These are phyloP conservation scores for Drosophila pachea DNA, from an alignment of 1,140 invertebrate species.

Conservation along the genomic window DNA sequence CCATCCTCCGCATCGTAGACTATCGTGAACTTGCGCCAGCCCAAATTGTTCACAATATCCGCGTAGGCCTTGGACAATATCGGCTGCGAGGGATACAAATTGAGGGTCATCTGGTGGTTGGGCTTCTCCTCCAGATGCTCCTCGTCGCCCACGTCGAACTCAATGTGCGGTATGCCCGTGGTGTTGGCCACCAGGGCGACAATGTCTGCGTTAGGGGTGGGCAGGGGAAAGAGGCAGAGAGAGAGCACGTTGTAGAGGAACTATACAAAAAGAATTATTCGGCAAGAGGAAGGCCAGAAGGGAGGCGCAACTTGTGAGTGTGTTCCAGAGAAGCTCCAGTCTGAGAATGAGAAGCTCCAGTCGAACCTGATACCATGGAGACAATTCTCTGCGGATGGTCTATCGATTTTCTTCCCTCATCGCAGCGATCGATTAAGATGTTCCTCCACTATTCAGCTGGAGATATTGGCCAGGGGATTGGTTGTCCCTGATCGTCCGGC, in stretches of 20 bases:
- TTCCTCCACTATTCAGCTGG: no score
- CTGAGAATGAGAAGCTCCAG: no score
- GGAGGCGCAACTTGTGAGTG: no score
- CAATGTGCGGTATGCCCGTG: slow-evolving; percentile 84
- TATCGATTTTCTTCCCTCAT: no score
- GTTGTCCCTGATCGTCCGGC: no score
- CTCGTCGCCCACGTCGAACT: slow-evolving; percentile 82
- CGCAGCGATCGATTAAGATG: no score
- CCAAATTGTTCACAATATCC: slow-evolving; percentile 85
- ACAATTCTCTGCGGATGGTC: no score
- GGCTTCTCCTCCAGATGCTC: slow-evolving; percentile 78
- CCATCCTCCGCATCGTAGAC: slow-evolving; percentile 89
- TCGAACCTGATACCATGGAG: no score
- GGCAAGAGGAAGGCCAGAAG: no score
- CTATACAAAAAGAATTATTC: neutral
- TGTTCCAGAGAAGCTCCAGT: no score
- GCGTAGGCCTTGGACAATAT: slow-evolving; percentile 85
- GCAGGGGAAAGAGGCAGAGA: neutral
- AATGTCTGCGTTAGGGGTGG: slow-evolving; percentile 50
- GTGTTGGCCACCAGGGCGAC: slow-evolving; percentile 85
- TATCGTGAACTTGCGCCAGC: slow-evolving; percentile 89
- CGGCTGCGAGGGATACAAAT: slow-evolving; percentile 86
- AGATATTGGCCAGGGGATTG: no score
- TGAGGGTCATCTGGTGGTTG: slow-evolving; percentile 80
- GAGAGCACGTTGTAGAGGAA: neutral